Conservation (phyloP, 2,113 vertebrate genomes). For the Petromus typicus region DNA sequence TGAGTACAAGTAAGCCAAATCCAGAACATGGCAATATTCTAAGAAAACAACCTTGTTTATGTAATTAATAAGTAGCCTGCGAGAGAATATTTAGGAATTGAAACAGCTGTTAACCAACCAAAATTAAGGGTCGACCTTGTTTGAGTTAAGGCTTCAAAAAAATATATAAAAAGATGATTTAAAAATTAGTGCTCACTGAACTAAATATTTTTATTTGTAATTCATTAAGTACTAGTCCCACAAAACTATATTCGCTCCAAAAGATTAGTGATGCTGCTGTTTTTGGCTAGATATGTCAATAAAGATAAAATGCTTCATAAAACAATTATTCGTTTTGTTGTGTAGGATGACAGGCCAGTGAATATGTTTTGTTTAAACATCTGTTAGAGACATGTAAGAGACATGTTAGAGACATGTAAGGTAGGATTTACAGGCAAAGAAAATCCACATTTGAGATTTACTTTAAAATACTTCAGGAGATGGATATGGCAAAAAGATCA, state of each 20-base stretch:
- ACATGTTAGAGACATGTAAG: background rate
- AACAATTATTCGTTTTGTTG: background rate
- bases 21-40: background rate
- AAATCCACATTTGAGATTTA: background rate
- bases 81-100: background rate
- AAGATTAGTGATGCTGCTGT: background rate
- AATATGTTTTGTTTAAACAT: background rate
- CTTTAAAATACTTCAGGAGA: slow-evolving; percentile 12
- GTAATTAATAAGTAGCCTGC: background rate
- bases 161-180: background rate
- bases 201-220: background rate
- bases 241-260: background rate
- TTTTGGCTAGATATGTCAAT: background rate
- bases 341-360: background rate
- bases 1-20: background rate
- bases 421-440: background rate
- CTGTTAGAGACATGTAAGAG: background rate
- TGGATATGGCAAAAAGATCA: background rate
- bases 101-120: background rate
- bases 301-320: background rate
- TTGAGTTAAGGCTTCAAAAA: background rate
- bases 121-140: background rate
- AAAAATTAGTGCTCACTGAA: background rate
- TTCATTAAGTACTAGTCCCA: background rate
- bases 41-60: background rate